Evolutionary conservation across 2,113 vertebrate genomes (phyloP).

Genomic region (Poeciliopsis turrubarensis): DNA sequence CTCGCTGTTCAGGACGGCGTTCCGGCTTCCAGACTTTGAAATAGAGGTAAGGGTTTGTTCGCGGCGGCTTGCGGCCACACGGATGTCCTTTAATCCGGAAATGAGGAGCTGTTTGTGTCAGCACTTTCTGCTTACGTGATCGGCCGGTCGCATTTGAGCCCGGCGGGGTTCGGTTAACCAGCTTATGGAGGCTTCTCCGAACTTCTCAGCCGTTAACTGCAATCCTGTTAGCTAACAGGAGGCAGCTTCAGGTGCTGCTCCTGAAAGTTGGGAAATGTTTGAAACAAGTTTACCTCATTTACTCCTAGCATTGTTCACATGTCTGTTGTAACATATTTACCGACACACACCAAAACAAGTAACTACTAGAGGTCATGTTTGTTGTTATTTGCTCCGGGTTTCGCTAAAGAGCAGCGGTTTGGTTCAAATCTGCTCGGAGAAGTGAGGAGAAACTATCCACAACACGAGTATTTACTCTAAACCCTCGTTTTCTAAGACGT

Average conservation of each 20-base stretch:
- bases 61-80: accelerated
- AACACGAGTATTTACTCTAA: too few species aligned
- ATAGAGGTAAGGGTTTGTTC: slow-evolving; percentile 87
- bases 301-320: not conserved
- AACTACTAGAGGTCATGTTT: slow-evolving; percentile 50
- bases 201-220: slow-evolving; percentile 53
- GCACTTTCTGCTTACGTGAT: slow-evolving; percentile 29
- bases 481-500: too few species aligned
- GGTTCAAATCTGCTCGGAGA: not conserved
- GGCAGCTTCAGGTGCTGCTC: slow-evolving; percentile 14
- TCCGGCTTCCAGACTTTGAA: slow-evolving; percentile 95
- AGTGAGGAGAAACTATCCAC: not conserved
- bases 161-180: slow-evolving; percentile 32
- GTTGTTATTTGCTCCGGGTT: slow-evolving; percentile 64
- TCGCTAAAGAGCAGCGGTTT: not conserved
- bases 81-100: slow-evolving; percentile 21
- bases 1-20: slow-evolving; percentile 94
- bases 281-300: too few species aligned
- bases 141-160: not conserved
- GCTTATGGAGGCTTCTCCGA: slow-evolving; percentile 53
- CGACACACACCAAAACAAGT: not conserved
- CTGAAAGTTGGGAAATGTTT: not conserved
- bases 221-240: slow-evolving; percentile 53
- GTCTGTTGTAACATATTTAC: not conserved
- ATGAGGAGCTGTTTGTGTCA: slow-evolving; percentile 74